Evolutionary conservation across 1,140 invertebrate genomes (phyloP).

Genomic region (Drosophila equinoxialis): DNA sequence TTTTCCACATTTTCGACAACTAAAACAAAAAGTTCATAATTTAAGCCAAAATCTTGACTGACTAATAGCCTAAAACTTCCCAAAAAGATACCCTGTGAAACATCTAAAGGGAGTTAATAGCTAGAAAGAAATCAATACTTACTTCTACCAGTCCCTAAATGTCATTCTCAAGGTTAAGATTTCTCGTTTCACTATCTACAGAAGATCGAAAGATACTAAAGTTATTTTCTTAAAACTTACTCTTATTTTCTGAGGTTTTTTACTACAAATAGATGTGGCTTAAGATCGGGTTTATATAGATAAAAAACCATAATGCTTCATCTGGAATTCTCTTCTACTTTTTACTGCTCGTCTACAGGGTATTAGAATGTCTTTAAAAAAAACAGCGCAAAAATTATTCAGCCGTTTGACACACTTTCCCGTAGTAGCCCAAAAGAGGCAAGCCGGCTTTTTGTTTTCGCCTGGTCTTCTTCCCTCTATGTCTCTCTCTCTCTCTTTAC

Average conservation of each 20-base stretch:
- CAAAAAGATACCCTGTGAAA: too few relatives aligned
- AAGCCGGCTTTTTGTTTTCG: conserved; percentile 16
- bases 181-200: too few relatives aligned
- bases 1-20: conserved; percentile 15
- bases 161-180: too few relatives aligned
- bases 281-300: conserved; percentile 7
- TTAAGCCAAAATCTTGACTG: background rate
- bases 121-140: too few relatives aligned
- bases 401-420: conserved; percentile 79
- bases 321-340: conserved; percentile 1
- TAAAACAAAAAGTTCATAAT: background rate
- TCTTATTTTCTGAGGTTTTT: too few relatives aligned
- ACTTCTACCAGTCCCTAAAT: too few relatives aligned
- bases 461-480: background rate
- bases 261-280: too few relatives aligned
- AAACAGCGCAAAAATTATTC: conserved; percentile 68
- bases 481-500: background rate
- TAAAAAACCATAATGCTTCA: conserved; percentile 48
- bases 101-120: too few relatives aligned
- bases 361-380: conserved; percentile 37
- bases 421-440: conserved; percentile 26
- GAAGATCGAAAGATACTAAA: too few relatives aligned
- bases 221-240: too few relatives aligned
- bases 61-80: background rate
- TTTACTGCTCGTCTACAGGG: background rate